Evolutionary conservation across 2,797 vertebrate genomes (phyloP).

Genomic region (Knipowitschia caucasica): DNA sequence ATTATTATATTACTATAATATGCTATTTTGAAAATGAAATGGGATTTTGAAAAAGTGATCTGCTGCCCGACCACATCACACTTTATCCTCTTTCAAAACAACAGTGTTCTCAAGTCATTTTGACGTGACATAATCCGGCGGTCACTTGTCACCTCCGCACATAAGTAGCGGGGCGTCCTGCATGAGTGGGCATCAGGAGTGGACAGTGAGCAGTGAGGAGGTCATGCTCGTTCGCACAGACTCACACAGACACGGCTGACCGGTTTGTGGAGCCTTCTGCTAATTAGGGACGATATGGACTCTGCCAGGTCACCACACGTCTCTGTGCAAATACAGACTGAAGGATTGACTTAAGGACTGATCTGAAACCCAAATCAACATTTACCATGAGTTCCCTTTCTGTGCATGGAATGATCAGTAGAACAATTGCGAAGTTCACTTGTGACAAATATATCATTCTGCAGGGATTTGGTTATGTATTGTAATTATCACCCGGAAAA

Average conservation of each 20-base stretch:
- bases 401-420: too few species aligned
- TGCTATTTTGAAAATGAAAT: too few species aligned
- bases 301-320: not conserved
- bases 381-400: not conserved
- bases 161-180: constrained; percentile 62
- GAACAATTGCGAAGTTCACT: too few species aligned
- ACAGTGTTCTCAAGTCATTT: constrained; percentile 22
- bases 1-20: too few species aligned
- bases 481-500: too few species aligned
- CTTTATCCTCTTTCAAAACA: too few species aligned
- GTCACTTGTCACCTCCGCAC: constrained; percentile 11
- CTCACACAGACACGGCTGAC: constrained; percentile 40
- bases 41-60: too few species aligned
- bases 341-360: not conserved
- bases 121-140: constrained; percentile 32
- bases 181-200: constrained; percentile 55
- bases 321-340: too few species aligned
- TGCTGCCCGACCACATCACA: too few species aligned
- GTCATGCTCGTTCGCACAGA: constrained; percentile 46
- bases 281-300: constrained; percentile 55
- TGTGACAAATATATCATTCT: too few species aligned
- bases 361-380: not conserved
- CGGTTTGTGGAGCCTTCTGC: constrained; percentile 44
- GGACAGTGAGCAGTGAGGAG: constrained; percentile 59
- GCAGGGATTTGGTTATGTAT: too few species aligned